Evolutionary conservation across 1,140 invertebrate species (phyloP).

Genomic region (Aphaenogaster ashmeadi): DNA sequence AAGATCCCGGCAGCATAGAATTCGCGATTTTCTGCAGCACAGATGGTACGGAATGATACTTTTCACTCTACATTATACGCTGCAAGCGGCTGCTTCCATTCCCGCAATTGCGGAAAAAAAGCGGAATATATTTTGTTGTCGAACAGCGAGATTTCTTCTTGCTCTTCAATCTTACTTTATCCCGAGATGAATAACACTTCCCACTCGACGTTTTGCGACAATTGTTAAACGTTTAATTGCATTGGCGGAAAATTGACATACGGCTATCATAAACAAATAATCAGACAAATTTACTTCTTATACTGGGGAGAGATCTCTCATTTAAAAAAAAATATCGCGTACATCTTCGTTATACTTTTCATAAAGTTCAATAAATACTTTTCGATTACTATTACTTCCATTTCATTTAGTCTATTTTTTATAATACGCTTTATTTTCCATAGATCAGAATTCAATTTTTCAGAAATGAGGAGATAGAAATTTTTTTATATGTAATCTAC

Average conservation of each 20-base stretch:
- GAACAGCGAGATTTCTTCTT: conserved; percentile 50
- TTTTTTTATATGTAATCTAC: neutral
- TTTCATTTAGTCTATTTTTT: neutral
- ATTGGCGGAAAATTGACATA: neutral
- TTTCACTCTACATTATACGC: conserved; percentile 70
- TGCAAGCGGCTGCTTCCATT: conserved; percentile 45
- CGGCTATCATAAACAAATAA: neutral
- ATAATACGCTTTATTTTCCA: neutral
- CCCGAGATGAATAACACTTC: conserved; percentile 15
- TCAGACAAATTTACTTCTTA: neutral
- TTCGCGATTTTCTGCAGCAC: conserved; percentile 71
- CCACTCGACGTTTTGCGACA: neutral
- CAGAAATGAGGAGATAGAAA: neutral
- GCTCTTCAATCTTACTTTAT: conserved; percentile 42
- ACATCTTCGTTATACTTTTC: neutral
- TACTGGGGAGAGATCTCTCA: neutral
- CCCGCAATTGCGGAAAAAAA: conserved; percentile 24
- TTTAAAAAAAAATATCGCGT: neutral
- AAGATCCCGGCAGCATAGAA: conserved; percentile 71
- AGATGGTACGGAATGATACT: conserved; percentile 73
- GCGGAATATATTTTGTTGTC: conserved; percentile 69
- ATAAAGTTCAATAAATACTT: neutral
- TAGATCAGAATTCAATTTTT: neutral
- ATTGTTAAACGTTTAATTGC: conserved; percentile 9
- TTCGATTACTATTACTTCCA: neutral